Evolutionary conservation across 2,113 vertebrate genomes (phyloP), one percentile per base, ranked within the genome.

Genomic region (Brachirus orientalis): DNA sequence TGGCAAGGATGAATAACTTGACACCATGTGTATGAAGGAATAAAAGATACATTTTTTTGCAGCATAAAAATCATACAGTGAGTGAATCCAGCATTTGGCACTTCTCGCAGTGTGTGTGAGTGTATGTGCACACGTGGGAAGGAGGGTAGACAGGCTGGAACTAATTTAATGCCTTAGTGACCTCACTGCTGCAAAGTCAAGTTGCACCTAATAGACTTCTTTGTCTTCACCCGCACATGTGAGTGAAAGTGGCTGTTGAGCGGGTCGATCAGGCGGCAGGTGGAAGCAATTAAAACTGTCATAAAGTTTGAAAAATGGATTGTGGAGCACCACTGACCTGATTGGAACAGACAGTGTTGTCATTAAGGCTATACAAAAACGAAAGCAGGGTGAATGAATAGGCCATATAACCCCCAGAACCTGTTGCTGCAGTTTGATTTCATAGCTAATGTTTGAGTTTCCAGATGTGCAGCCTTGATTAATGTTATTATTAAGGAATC

Each of bases 241-340:
- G 92, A 90, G 94, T 94, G 93, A 93, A 94, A 94, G 94, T 88
- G 94, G 95, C 94, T 93, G 93, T 92, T 94, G 95, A 93, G 94
- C 91, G 80, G 90, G 92, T 93, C 89, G 56, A 63, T 76, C 65
- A 83, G 92, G 89, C 77, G 94, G 94, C 96, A 98, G 96, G 95
- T 98, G 97, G 96, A 89, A 97, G 86, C 95, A 89, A 97, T 98
- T 98, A 98, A 92, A 91, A 92, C 95, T 98, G 96, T 98, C 97
- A 97, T 95, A 97, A 97, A 95, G 95, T 96, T 98, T 98, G 97
- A 98, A 94, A 98, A 98, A 98, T 98, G 95, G 94, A 95, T 94
- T 91, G 92, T 88, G 85, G 94, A 95, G 92, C 90, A 69, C 55
- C 73, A 80, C 87, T 94, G 95, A 94, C 91, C 92, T 97, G 95